Percentiles rank a stretch among this genome's conserved stretches.
phyloP scores from a whole-genome alignment of 1,140 invertebrate genomes.

The Drosophila kohkoa region DNA sequence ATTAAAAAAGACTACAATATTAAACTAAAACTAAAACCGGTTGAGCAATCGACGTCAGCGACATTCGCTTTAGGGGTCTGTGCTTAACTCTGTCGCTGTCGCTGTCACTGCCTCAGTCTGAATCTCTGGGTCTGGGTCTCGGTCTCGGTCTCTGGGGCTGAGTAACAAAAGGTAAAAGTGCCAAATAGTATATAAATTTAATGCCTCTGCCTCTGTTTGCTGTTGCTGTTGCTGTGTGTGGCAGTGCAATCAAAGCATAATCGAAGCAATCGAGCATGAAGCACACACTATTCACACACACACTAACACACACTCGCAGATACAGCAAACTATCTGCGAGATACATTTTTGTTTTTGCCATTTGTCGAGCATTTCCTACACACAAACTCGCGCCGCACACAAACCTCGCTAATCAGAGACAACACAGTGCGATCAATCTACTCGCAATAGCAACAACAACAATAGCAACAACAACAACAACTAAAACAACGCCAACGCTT shows the following conservation, averaged over 20 bases:
- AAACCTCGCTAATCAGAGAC: slow-evolving; percentile 33
- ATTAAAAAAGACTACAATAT: slow-evolving; percentile 2
- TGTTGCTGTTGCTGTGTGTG: slow-evolving; percentile 14
- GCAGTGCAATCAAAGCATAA: slow-evolving; percentile 69
- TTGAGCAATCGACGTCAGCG: slow-evolving; percentile 34
- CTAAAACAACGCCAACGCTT: slow-evolving; percentile 20
- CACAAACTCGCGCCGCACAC: slow-evolving; percentile 18
- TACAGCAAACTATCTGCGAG: slow-evolving; percentile 62
- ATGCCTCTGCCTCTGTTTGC: slow-evolving; percentile 32
- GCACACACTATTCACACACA: slow-evolving; percentile 11
- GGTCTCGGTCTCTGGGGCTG: slow-evolving; percentile 1
- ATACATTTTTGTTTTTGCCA: slow-evolving; percentile 54
- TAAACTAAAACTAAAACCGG: slow-evolving; percentile 49
- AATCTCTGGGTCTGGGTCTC: slow-evolving; percentile 10
- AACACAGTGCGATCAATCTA: slow-evolving; percentile 43
- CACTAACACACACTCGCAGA: slow-evolving; percentile 11
- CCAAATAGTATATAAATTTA: slow-evolving; percentile 61
- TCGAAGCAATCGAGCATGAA: slow-evolving; percentile 74
- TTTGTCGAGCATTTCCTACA: slow-evolving; percentile 47
- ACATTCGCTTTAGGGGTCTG: slow-evolving; percentile 3
- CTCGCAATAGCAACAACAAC: slow-evolving; percentile 25
- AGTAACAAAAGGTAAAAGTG: slow-evolving; percentile 61
- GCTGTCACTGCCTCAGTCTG: background rate
- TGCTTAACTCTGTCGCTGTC: slow-evolving; percentile 4
- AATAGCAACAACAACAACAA: slow-evolving; percentile 19